These are phyloP conservation scores for Dasyurus viverrinus DNA, from an alignment of 2,113 vertebrate species.

Conservation along the genomic window DNA sequence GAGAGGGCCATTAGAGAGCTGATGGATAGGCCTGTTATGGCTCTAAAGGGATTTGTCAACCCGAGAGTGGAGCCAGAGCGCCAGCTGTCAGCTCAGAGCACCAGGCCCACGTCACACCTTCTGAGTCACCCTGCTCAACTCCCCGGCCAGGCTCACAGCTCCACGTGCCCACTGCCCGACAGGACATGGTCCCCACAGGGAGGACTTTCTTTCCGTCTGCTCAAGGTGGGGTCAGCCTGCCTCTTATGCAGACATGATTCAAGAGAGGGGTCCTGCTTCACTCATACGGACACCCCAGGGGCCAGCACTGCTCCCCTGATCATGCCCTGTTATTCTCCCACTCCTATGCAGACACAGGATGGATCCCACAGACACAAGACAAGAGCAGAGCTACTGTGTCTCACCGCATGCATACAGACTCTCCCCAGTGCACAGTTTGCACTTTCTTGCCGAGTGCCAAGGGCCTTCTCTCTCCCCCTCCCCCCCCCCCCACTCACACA, in stretches of 20 bases:
- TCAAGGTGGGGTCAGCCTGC: not conserved
- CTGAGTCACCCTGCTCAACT: not conserved
- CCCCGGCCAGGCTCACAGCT: not conserved
- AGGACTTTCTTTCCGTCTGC: too few species aligned
- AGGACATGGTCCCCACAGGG: too few species aligned
- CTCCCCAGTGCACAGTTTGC: fast-evolving
- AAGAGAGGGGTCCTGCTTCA: too few species aligned
- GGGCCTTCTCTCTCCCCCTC: too few species aligned
- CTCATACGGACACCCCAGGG: too few species aligned
- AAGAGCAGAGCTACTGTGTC: not conserved
- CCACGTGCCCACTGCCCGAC: not conserved
- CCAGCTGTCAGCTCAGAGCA: not conserved
- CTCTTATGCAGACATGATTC: too few species aligned
- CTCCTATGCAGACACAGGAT: not conserved
- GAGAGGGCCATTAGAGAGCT: not conserved
- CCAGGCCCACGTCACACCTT: not conserved
- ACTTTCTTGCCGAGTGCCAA: not conserved
- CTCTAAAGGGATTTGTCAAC: not conserved
- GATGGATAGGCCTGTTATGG: not conserved
- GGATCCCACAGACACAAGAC: not conserved
- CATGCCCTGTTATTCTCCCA: too few species aligned
- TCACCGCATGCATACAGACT: not conserved
- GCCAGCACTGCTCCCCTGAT: too few species aligned
- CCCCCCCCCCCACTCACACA: too few species aligned
- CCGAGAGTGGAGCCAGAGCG: not conserved